Conservation (phyloP, 2,797 vertebrate species). For the Spinus pinus region DNA sequence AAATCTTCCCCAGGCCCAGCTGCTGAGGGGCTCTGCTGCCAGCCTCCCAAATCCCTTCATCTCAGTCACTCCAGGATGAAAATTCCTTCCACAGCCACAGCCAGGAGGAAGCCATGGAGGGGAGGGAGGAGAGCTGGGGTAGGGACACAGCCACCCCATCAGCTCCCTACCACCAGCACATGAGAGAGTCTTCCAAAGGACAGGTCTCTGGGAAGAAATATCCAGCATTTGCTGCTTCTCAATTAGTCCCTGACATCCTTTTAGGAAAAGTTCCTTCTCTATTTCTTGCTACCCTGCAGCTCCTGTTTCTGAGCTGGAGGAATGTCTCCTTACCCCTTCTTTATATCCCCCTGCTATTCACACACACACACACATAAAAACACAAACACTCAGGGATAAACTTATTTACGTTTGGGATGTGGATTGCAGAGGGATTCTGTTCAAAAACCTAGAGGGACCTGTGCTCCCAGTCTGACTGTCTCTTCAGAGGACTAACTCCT, state of each 20-base stretch:
- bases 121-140: not conserved
- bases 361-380: not conserved
- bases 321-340: not conserved
- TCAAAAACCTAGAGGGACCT: not conserved
- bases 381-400: not conserved
- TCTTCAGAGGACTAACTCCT: not conserved
- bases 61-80: not conserved
- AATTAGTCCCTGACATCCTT: not conserved
- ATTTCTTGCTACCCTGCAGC: not conserved
- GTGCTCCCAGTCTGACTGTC: not conserved
- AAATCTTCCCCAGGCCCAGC: not conserved
- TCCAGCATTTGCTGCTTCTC: not conserved
- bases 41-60: not conserved
- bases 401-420: not conserved
- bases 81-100: not conserved
- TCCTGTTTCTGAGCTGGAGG: not conserved
- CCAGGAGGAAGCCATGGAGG: not conserved
- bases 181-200: not conserved
- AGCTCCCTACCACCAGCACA: fast-evolving
- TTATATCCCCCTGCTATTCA: not conserved
- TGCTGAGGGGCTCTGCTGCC: not conserved
- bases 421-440: not conserved
- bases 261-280: not conserved
- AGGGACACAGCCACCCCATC: not conserved
- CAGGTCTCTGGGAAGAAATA: not conserved